phyloP scores from a whole-genome alignment of 2,113 vertebrate species.

The Cyprinus carpio region DNA sequence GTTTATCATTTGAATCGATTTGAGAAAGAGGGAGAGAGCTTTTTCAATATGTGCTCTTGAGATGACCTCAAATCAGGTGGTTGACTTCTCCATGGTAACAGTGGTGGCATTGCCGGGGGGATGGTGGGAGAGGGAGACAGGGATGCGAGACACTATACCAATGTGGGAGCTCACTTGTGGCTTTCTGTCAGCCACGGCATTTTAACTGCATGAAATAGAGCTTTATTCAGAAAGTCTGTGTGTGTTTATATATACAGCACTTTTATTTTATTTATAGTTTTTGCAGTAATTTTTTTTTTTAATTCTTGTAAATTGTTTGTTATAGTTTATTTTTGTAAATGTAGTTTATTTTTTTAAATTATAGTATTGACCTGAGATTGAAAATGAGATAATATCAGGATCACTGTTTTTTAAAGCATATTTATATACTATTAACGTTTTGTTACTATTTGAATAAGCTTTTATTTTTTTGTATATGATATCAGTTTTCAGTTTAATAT shows the following conservation, averaged over 20 bases:
- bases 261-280: background rate
- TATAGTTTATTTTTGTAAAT: background rate
- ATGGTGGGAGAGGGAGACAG: conserved; percentile 30
- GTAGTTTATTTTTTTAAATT: background rate
- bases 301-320: background rate
- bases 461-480: background rate
- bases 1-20: conserved; percentile 10
- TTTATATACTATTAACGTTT: background rate
- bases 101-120: conserved; percentile 31
- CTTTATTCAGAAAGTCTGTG: background rate
- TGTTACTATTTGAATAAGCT: background rate
- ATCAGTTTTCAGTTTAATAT: background rate
- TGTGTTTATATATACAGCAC: background rate
- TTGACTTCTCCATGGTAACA: conserved; percentile 49
- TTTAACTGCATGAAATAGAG: background rate
- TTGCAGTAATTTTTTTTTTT: background rate
- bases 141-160: no score
- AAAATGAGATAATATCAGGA: background rate
- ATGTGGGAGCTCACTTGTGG: background rate
- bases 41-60: conserved; percentile 40
- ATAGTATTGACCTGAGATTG: background rate
- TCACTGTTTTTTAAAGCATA: background rate
- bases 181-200: background rate
- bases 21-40: background rate
- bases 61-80: conserved; percentile 49